A percentile compares a stretch with the other conserved stretches of the same genome.
Conservation (phyloP, 2,888 invertebrate genomes). For the Tetranychus piercei region DNA sequence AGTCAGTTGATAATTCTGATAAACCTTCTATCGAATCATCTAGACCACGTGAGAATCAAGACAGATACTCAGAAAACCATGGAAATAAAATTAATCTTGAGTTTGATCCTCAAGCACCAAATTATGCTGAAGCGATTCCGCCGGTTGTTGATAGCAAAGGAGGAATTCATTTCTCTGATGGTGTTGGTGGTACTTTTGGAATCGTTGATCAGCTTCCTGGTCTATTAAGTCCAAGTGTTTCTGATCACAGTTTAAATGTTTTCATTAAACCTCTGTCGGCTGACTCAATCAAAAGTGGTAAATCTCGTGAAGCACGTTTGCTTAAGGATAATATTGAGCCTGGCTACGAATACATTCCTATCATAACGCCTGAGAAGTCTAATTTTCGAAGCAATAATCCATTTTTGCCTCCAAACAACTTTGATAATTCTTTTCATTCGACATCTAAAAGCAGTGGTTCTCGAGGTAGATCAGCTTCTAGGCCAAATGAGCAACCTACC, state of each 20-base stretch:
- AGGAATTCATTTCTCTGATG: conserved; percentile 26
- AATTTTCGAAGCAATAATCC: conserved; percentile 4
- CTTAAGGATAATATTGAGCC: neutral
- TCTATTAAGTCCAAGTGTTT: neutral
- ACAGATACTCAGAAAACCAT: neutral
- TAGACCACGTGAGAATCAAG: neutral
- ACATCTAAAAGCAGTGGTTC: neutral
- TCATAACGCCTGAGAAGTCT: conserved; percentile 13
- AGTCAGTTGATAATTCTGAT: neutral
- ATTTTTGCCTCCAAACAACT: neutral
- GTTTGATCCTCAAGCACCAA: conserved; percentile 25
- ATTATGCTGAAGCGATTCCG: conserved; percentile 27
- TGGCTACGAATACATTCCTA: conserved; percentile 13
- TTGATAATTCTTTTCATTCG: neutral
- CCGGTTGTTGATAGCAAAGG: conserved; percentile 27
- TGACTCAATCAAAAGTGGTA: neutral
- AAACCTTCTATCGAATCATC: neutral
- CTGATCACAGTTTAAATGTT: conserved; percentile 15
- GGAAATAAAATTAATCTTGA: conserved; percentile 18
- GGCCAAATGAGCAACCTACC: conserved; percentile 20
- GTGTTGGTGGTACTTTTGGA: conserved; percentile 20
- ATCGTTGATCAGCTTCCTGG: conserved; percentile 16
- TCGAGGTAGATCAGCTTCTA: conserved; percentile 21
- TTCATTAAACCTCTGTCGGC: conserved; percentile 22
- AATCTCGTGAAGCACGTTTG: neutral